These are phyloP conservation scores for Drosophila silvestris DNA, from an alignment of 2,888 invertebrate species.

Conservation along the genomic window DNA sequence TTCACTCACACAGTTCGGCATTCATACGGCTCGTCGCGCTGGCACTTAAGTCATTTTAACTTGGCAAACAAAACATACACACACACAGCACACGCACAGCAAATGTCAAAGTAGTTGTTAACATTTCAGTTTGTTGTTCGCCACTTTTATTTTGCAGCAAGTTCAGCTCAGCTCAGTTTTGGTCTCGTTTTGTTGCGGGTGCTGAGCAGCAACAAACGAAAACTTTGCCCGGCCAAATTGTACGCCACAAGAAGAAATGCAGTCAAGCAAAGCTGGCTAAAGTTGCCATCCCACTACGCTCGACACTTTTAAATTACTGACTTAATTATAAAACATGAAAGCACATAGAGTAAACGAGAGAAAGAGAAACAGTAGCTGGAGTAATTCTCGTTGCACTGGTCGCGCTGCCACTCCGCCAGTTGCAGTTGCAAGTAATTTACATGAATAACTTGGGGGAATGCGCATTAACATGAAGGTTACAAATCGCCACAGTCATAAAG, in stretches of 20 bases:
- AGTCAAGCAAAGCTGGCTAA: constrained; percentile 63
- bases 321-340: constrained; percentile 80
- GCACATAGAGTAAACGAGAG: constrained; percentile 18
- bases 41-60: constrained; percentile 74
- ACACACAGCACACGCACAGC: constrained; percentile 32
- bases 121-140: constrained; percentile 63
- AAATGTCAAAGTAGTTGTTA: constrained; percentile 82
- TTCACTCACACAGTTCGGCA: constrained; percentile 46
- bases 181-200: constrained; percentile 31
- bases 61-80: constrained; percentile 56
- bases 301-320: constrained; percentile 79
- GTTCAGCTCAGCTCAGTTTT: constrained; percentile 9
- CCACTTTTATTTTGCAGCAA: constrained; percentile 8
- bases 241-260: constrained; percentile 66
- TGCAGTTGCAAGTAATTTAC: constrained; percentile 65
- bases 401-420: constrained; percentile 17
- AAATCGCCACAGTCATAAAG: constrained; percentile 68
- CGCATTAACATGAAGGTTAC: constrained; percentile 76
- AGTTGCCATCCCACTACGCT: constrained; percentile 55
- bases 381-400: constrained; percentile 11
- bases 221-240: constrained; percentile 68
- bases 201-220: constrained; percentile 40
- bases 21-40: constrained; percentile 68
- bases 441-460: constrained; percentile 68
- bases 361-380: constrained; percentile 9